phyloP scores from a whole-genome alignment of 2,888 invertebrate genomes.

The Agrilus biguttatus region DNA sequence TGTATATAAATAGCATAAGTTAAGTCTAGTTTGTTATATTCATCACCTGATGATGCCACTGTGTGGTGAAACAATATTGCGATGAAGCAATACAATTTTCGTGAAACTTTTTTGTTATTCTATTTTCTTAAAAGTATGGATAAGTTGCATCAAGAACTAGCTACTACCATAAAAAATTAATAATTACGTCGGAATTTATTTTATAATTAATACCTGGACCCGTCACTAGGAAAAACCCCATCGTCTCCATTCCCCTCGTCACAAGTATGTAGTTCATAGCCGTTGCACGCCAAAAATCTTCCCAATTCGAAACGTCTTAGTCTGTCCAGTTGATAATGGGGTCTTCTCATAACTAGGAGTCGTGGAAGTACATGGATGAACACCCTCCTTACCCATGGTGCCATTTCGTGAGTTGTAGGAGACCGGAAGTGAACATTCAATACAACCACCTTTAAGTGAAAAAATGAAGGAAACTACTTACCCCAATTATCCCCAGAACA shows the following conservation, averaged over 20 bases:
- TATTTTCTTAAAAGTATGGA: too few relatives aligned
- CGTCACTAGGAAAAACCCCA: conserved; percentile 39
- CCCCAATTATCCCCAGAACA: too few relatives aligned
- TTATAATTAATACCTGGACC: conserved; percentile 31
- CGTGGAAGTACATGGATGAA: conserved; percentile 94
- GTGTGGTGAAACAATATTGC: too few relatives aligned
- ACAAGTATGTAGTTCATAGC: not conserved
- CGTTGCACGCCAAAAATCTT: conserved; percentile 1
- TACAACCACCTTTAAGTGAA: conserved; percentile 54
- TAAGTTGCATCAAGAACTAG: too few relatives aligned
- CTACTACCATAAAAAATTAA: too few relatives aligned
- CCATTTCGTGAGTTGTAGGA: conserved; percentile 95
- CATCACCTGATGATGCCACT: too few relatives aligned
- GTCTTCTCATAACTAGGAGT: conserved; percentile 82
- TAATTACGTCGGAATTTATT: too few relatives aligned
- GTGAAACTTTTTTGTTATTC: too few relatives aligned
- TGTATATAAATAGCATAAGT: too few relatives aligned
- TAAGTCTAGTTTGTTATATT: too few relatives aligned
- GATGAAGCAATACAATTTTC: too few relatives aligned
- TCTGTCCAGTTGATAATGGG: conserved; percentile 48
- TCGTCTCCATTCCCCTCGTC: not conserved
- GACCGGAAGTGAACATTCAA: conserved; percentile 96
- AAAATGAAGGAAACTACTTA: too few relatives aligned
- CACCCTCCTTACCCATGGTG: conserved; percentile 88
- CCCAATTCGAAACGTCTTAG: conserved; percentile 31